A percentile compares a stretch with the other conserved stretches of the same genome.
Evolutionary conservation across 1,140 invertebrate species (phyloP).

Genomic region (Mycetomoellerius zeteki): DNA sequence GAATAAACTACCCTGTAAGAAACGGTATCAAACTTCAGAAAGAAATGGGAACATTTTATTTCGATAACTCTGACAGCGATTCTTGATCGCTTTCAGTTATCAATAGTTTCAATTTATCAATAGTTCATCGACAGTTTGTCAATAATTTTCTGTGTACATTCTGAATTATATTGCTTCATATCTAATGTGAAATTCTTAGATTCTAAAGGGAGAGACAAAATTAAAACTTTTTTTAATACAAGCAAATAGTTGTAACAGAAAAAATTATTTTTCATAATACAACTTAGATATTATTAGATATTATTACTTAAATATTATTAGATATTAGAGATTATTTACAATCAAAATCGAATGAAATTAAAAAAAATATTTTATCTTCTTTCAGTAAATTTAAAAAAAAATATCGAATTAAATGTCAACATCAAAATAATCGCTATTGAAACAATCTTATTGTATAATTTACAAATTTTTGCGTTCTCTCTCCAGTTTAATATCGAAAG

Average conservation of each 20-base stretch:
- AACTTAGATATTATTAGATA: background rate
- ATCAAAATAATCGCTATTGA: background rate
- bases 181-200: background rate
- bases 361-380: background rate
- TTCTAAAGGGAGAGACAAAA: background rate
- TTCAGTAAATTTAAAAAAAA: background rate
- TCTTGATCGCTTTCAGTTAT: background rate
- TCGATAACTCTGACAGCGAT: constrained; percentile 11
- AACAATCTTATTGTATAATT: background rate
- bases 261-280: constrained; percentile 10
- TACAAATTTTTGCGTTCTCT: background rate
- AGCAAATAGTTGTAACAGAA: background rate
- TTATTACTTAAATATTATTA: no score
- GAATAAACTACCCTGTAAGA: constrained; percentile 81
- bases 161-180: background rate
- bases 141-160: background rate
- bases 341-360: background rate
- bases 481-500: background rate
- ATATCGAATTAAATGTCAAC: background rate
- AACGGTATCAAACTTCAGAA: constrained; percentile 55
- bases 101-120: background rate
- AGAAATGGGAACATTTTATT: constrained; percentile 12
- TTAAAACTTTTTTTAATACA: background rate
- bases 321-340: constrained; percentile 9
- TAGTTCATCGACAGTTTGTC: background rate